phyloP scores from a whole-genome alignment of 1,140 invertebrate genomes.

The Diabrotica undecimpunctata region DNA sequence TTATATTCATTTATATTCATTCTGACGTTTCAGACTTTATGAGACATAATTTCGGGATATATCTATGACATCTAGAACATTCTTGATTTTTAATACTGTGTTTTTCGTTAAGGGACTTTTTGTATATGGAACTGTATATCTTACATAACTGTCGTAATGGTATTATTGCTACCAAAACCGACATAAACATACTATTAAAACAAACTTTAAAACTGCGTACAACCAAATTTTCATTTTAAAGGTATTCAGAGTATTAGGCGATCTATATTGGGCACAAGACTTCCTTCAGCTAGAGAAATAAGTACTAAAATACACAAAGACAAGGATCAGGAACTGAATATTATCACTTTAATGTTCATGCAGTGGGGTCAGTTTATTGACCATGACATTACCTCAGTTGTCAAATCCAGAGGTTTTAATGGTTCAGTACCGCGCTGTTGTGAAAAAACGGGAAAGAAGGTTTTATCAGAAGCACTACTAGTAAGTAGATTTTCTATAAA shows the following conservation, averaged over 20 bases:
- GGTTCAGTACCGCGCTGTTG: slow-evolving; percentile 78
- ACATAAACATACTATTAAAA: too few species aligned
- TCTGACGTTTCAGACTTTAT: too few species aligned
- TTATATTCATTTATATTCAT: too few species aligned
- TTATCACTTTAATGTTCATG: slow-evolving; percentile 75
- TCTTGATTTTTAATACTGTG: too few species aligned
- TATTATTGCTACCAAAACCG: too few species aligned
- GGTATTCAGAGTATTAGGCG: slow-evolving; percentile 47
- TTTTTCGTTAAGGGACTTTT: too few species aligned
- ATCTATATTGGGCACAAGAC: slow-evolving; percentile 42
- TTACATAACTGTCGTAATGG: too few species aligned
- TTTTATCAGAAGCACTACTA: slow-evolving; percentile 59
- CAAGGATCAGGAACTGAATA: slow-evolving; percentile 54
- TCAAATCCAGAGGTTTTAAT: slow-evolving; percentile 69
- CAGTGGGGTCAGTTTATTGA: slow-evolving; percentile 85
- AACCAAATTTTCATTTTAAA: slow-evolving; percentile 15
- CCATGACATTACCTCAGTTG: slow-evolving; percentile 73
- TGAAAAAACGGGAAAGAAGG: slow-evolving; percentile 57
- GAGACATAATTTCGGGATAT: too few species aligned
- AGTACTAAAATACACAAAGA: slow-evolving; percentile 64
- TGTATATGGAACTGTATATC: too few species aligned
- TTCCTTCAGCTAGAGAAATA: slow-evolving; percentile 67
- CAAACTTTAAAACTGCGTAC: too few species aligned
- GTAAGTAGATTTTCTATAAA: slow-evolving; percentile 46
- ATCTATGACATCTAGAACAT: too few species aligned